phyloP scores from a whole-genome alignment of 2,888 invertebrate genomes.

The Miltochrista miniata region DNA sequence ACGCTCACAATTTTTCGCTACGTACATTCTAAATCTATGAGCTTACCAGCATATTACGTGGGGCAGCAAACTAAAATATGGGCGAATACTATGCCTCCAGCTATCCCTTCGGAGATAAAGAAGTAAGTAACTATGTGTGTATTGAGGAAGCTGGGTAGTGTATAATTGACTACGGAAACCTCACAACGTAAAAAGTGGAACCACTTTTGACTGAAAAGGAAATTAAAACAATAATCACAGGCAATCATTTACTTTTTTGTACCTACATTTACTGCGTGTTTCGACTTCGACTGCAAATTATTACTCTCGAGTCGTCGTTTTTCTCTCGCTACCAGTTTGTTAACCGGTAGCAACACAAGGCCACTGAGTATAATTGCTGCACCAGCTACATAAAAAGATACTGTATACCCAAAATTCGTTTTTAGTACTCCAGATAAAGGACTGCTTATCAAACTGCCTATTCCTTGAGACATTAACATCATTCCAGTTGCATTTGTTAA shows the following conservation, averaged over 20 bases:
- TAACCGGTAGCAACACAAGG: slow-evolving; percentile 36
- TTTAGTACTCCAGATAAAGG: slow-evolving; percentile 63
- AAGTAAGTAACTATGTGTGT: too few relatives aligned
- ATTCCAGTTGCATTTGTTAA: slow-evolving; percentile 74
- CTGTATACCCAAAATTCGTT: slow-evolving; percentile 52
- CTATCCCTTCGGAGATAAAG: too few relatives aligned
- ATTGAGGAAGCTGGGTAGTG: too few relatives aligned
- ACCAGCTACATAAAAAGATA: slow-evolving; percentile 65
- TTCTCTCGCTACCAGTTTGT: not conserved
- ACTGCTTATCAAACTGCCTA: slow-evolving; percentile 68
- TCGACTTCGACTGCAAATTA: not conserved
- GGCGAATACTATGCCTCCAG: too few relatives aligned
- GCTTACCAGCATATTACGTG: too few relatives aligned
- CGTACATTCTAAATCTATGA: too few relatives aligned
- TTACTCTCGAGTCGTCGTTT: not conserved
- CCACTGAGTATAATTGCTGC: slow-evolving; percentile 58
- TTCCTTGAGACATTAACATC: slow-evolving; percentile 67
- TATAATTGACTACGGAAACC: too few relatives aligned
- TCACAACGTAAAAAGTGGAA: too few relatives aligned
- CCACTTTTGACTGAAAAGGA: not conserved
- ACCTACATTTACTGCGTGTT: not conserved
- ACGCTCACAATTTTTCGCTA: too few relatives aligned
- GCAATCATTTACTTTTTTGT: too few relatives aligned
- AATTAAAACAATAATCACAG: not conserved
- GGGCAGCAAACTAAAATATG: too few relatives aligned